These are phyloP conservation scores for Eupithecia tripunctaria DNA, from an alignment of 2,888 invertebrate genomes.

Conservation along the genomic window DNA sequence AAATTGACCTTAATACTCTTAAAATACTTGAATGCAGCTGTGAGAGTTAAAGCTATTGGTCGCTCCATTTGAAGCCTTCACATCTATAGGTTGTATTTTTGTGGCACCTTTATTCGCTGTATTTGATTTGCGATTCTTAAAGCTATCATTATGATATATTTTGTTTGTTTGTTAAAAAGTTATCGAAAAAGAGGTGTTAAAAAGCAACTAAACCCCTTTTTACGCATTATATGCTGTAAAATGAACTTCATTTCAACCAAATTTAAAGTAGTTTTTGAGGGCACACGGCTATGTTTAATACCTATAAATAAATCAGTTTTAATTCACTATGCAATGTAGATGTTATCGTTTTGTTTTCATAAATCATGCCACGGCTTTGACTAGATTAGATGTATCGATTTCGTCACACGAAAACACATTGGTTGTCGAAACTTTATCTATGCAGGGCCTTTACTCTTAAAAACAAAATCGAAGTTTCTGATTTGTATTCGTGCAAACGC, in stretches of 20 bases:
- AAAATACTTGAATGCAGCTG: slow-evolving; percentile 38
- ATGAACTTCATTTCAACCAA: neutral
- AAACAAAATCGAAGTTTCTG: too few species aligned
- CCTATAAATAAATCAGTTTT: slow-evolving; percentile 11
- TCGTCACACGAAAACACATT: slow-evolving; percentile 51
- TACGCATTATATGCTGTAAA: neutral
- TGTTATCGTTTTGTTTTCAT: slow-evolving; percentile 44
- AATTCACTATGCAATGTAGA: slow-evolving; percentile 65
- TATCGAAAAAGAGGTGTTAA: too few species aligned
- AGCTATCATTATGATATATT: slow-evolving; percentile 75
- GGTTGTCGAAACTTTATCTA: slow-evolving; percentile 21
- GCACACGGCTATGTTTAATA: slow-evolving; percentile 7
- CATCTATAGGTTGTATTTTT: slow-evolving; percentile 41
- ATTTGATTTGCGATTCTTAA: slow-evolving; percentile 79
- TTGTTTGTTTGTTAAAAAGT: slow-evolving; percentile 23
- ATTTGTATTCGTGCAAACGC: too few species aligned
- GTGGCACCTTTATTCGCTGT: slow-evolving; percentile 78
- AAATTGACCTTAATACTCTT: slow-evolving; percentile 21
- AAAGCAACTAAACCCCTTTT: too few species aligned
- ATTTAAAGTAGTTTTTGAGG: neutral
- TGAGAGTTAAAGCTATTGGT: slow-evolving; percentile 45
- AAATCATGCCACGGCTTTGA: slow-evolving; percentile 65
- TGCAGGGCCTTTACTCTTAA: too few species aligned
- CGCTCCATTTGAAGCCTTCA: slow-evolving; percentile 51
- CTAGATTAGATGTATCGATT: slow-evolving; percentile 71